Base-by-base conservation (phyloP, 2,888 invertebrate genomes). In the Keiferia lycopersicella region DNA sequence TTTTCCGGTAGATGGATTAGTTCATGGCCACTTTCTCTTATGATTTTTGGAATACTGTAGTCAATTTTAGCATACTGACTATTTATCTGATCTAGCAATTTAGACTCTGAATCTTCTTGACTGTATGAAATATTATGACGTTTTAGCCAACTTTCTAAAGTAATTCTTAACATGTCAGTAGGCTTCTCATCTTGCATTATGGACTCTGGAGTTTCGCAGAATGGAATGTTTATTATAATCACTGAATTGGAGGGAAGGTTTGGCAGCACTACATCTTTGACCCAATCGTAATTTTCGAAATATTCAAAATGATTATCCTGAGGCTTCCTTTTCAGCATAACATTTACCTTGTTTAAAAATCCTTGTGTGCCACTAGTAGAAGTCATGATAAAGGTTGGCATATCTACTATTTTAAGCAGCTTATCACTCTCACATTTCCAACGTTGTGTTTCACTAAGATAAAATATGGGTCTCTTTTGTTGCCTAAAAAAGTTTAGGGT, bases 261-360 rank as follows among this genome's bases (percentile, higher is more conserved):
- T 39, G 39, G 65, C 20, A 62, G 18, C 18, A 65, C 48, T 10
- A 22, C 38, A n/a, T 65, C 62, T 41, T 41, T 58, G n/a, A 65
- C 30, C 65, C 65, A 65, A 14, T 65, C 59, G 16, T 59, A 65
- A 30, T 50, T 62, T 26, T 62, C 65, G 22, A 58, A 62, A 30
- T 51, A 26, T 30, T 58, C 59, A 30, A 50, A 38, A 8, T 8
- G 6, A 2, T 30, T 16, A n/a, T 59, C 59, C 1, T 63, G 10
- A 8, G 50, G 22, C 30, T 58, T 62, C 10, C 20, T 48, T 62
- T 62, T 65, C 2, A 59, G 8, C 62, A 65, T 50, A 1, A 41
- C n/a, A 4, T 61, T 10, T 18, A 20, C 16, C 16, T 51, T 58
- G n/a, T 62, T 41, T 16, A 22, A 12, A n/a, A 65, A 65, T 0